Base-by-base conservation (phyloP, 2,888 invertebrate genomes). In the Acleris literana region DNA sequence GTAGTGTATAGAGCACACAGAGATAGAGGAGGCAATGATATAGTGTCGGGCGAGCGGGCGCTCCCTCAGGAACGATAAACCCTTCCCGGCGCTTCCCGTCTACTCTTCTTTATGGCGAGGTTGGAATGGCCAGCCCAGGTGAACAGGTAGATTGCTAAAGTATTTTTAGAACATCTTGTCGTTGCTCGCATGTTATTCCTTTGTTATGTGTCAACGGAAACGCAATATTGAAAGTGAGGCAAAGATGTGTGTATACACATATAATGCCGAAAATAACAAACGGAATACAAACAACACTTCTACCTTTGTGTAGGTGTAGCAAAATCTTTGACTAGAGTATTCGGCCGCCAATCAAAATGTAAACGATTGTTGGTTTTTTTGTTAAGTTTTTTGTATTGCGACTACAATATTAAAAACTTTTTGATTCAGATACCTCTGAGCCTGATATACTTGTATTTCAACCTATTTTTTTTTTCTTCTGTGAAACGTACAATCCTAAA, bases 41-140 rank as follows among this genome's bases (percentile, higher is more conserved):
- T 92, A 92, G 91, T 91, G 90, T 79, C 87, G 88, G 90, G 88
- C 88, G 84, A 80, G 83, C 85, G 86, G 86, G 80, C 79, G 86
- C 76, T 91, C 92, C 92, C 92, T 83, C 78, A 87, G 92, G 92
- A 81, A 85, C 92, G 89, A 92, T 92, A 92, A 92, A 92, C 90
- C 92, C 92, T 89, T 88, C 90, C 87, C 83, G 83, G 75, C 82
- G 85, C 91, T 88, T 89, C 88, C 90, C 88, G 87, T 86, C 86
- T 88, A 87, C 91, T 90, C 90, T 92, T 91, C 92, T 92, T 92
- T 92, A 92, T 92, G 91, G 90, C 87, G 83, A 90, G 90, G 88
- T 85, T 88, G 88, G 88, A 89, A 90, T 87, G 88, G 90, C 87
- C 88, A 86, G 87, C 87, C 87, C 91, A 91, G 90, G 90, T 91